Base-by-base conservation (phyloP, 2,888 invertebrate species). In the Cheilosia soror region DNA sequence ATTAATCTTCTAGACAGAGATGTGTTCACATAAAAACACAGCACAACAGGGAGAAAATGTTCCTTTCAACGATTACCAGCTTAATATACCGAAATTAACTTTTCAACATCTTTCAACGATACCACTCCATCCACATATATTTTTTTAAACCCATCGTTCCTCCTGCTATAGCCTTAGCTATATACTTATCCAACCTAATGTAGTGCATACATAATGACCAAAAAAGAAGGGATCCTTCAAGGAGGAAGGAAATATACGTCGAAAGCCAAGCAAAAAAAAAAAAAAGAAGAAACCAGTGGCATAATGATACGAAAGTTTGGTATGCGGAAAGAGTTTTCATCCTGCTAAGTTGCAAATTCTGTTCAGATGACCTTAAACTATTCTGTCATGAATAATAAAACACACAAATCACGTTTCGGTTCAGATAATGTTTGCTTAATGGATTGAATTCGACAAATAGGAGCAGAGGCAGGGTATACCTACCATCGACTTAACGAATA, bases 301-400 rank as follows among this genome's bases (percentile, higher is more conserved):
- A 72, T 84, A 84, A 84, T 80, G 84, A 85, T 84, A 81, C 71
- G 81, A 71, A 85, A 76, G 72, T 85, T 85, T 85, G 72, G 76
- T 81, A 85, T 85, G 76, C 85, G 85, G 53, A 72, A 80, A 62
- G 81, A 81, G 85, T 81, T 76, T 81, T 44, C 76, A 71, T 85
- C 71, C 76, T 80, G 85, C 81, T 85, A 85, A 85, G 81, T 85
- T 85, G 85, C 85, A 85, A 85, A 85, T 81, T 81, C 81, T 85
- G 80, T 81, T 80, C 81, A 76, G 76, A 85, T 85, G 85, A 85
- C 80, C 85, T 85, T 85, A 85, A 85, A 85, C 85, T 85, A 81
- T 81, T 81, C 76, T 81, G 85, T 85, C 85, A 85, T 85, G 85
- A 85, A 85, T 85, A 85, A 85, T 85, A 81, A 81, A 85, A 81